Evolutionary conservation across 2,888 invertebrate genomes (phyloP).

Genomic region (Xylota segnis): DNA sequence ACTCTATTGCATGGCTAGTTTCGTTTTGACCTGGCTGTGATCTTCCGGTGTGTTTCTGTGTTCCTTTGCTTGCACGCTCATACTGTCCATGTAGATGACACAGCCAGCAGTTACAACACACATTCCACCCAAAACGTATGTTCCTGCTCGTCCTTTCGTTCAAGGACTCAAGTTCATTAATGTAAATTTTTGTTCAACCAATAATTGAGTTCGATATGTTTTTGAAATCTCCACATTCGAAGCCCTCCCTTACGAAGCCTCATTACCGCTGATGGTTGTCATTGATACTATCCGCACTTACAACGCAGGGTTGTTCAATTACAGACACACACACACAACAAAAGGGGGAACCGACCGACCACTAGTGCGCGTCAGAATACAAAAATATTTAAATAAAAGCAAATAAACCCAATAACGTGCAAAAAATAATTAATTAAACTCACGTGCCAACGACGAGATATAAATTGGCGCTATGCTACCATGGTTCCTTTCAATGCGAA

Average conservation of each 20-base stretch:
- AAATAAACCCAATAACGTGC: slow-evolving; percentile 7
- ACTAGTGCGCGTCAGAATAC: background rate
- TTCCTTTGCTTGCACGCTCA: too few relatives aligned
- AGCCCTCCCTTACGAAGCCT: background rate
- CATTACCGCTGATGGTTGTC: background rate
- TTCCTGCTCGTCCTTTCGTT: too few relatives aligned
- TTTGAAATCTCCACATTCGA: background rate
- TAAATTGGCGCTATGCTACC: background rate
- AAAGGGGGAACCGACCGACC: too few relatives aligned
- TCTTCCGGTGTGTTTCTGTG: too few relatives aligned
- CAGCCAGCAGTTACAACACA: too few relatives aligned
- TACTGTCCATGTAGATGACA: too few relatives aligned
- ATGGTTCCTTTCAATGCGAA: background rate
- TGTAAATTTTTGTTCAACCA: background rate
- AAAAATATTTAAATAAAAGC: slow-evolving; percentile 6
- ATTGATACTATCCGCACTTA: background rate
- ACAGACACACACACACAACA: too few relatives aligned
- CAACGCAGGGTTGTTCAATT: background rate
- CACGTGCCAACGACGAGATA: background rate
- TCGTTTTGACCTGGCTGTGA: too few relatives aligned
- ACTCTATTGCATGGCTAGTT: too few relatives aligned
- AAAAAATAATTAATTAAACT: slow-evolving; percentile 13
- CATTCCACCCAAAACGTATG: too few relatives aligned
- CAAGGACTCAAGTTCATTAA: background rate
- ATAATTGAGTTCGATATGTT: background rate